A percentile compares a stretch with the other conserved stretches of the same genome.
phyloP scores from a whole-genome alignment of 2,888 invertebrate genomes.

The Lochmaea capreae region DNA sequence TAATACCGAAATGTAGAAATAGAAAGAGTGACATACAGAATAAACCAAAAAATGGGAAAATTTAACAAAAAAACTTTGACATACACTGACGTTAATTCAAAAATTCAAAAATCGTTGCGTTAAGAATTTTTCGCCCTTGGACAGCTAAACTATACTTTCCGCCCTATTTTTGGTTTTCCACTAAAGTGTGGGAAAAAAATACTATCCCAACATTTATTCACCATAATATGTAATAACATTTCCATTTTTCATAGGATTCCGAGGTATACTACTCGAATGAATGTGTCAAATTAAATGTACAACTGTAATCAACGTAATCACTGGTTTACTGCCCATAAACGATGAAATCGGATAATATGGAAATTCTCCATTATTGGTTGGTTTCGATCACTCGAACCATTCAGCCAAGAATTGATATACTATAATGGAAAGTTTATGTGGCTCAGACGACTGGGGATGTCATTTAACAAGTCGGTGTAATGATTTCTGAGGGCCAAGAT shows the following conservation, averaged over 20 bases:
- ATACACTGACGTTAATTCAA: no score
- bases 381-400: slow-evolving; percentile 19
- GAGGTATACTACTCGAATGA: not conserved
- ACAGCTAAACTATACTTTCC: no score
- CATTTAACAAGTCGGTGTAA: slow-evolving; percentile 29
- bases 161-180: no score
- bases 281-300: not conserved
- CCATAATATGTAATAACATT: not conserved
- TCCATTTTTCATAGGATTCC: not conserved
- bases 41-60: no score
- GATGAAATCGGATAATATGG: not conserved
- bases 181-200: no score
- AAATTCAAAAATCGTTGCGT: no score
- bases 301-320: not conserved
- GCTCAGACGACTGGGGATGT: slow-evolving; percentile 18
- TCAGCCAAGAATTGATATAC: slow-evolving; percentile 22
- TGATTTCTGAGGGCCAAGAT: slow-evolving; percentile 34
- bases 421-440: slow-evolving; percentile 24
- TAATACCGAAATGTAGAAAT: no score
- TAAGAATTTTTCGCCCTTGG: no score
- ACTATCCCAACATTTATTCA: no score
- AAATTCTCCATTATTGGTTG: slow-evolving; percentile 21
- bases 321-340: not conserved
- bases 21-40: no score
- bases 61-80: no score